Conservation (phyloP, 2,113 vertebrate species). For the Mugil cephalus region DNA sequence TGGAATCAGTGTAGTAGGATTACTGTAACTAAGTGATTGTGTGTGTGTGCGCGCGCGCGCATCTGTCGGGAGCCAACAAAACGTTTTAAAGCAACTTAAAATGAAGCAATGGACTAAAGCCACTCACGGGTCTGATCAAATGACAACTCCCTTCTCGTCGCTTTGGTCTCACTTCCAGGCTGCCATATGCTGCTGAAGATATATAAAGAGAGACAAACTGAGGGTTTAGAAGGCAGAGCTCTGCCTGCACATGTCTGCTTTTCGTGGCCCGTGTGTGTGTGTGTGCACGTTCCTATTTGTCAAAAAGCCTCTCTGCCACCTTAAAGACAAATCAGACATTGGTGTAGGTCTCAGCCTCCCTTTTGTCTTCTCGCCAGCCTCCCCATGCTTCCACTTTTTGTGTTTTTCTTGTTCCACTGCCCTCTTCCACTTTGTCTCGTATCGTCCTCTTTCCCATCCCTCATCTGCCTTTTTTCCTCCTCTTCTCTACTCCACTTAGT, state of each 20-base stretch:
- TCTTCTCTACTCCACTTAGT: neutral
- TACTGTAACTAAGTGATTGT: neutral
- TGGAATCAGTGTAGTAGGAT: neutral
- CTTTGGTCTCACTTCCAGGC: constrained; percentile 13
- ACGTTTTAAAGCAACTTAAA: neutral
- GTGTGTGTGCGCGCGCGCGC: neutral
- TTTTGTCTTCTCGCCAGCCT: constrained; percentile 1
- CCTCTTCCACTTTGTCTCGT: constrained; percentile 47
- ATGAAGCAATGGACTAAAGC: constrained; percentile 17
- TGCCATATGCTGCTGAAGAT: constrained; percentile 1
- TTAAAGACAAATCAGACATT: constrained; percentile 6
- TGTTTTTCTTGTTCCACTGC: constrained; percentile 20
- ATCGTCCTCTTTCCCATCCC: constrained; percentile 7
- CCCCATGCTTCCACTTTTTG: constrained; percentile 29
- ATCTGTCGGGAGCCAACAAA: constrained; percentile 21
- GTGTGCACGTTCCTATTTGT: constrained; percentile 6
- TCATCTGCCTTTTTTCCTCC: constrained; percentile 3
- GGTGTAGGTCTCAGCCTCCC: neutral
- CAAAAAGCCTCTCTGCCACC: constrained; percentile 40
- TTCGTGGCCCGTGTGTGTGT: neutral
- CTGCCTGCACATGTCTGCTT: constrained; percentile 5
- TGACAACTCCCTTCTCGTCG: constrained; percentile 3
- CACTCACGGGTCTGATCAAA: constrained; percentile 16
- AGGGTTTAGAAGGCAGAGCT: constrained; percentile 16
- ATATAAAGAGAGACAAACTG: constrained; percentile 9